phyloP scores from a whole-genome alignment of 2,888 invertebrate genomes.

The Syrphus vitripennis region DNA sequence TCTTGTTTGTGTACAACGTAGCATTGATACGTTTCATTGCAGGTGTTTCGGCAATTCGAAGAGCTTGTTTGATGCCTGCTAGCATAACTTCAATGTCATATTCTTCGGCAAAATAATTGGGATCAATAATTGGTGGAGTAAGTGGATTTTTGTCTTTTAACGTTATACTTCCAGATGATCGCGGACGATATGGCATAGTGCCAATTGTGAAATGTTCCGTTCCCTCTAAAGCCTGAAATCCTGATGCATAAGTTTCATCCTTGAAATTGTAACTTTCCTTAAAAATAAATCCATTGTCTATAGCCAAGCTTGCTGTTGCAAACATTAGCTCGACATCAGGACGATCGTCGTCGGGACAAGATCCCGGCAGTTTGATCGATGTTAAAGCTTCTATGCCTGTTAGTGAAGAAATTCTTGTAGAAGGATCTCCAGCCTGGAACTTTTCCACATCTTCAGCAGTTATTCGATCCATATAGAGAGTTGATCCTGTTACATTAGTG shows the following conservation, averaged over 20 bases:
- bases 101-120: constrained; percentile 89
- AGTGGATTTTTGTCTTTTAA: constrained; percentile 88
- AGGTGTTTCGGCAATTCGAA: constrained; percentile 82
- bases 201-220: constrained; percentile 83
- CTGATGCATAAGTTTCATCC: constrained; percentile 82
- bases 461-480: constrained; percentile 48
- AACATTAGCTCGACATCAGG: constrained; percentile 87
- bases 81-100: constrained; percentile 84
- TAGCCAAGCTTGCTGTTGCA: constrained; percentile 83
- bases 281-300: constrained; percentile 83
- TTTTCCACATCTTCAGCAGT: constrained; percentile 78
- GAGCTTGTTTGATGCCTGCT: constrained; percentile 84
- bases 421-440: constrained; percentile 83
- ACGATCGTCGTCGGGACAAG: constrained; percentile 77
- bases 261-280: constrained; percentile 83
- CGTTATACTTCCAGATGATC: constrained; percentile 86
- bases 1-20: constrained; percentile 82
- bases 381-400: constrained; percentile 84
- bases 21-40: constrained; percentile 84
- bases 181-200: constrained; percentile 87
- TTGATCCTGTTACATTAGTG: constrained; percentile 74
- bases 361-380: constrained; percentile 83
- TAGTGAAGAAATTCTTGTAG: constrained; percentile 83
- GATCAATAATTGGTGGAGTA: constrained; percentile 88
- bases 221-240: constrained; percentile 71